A percentile compares a stretch with the other conserved stretches of the same genome.
Evolutionary conservation across 2,797 vertebrate species (phyloP).

Genomic region (Paramormyrops hopkinsi): DNA sequence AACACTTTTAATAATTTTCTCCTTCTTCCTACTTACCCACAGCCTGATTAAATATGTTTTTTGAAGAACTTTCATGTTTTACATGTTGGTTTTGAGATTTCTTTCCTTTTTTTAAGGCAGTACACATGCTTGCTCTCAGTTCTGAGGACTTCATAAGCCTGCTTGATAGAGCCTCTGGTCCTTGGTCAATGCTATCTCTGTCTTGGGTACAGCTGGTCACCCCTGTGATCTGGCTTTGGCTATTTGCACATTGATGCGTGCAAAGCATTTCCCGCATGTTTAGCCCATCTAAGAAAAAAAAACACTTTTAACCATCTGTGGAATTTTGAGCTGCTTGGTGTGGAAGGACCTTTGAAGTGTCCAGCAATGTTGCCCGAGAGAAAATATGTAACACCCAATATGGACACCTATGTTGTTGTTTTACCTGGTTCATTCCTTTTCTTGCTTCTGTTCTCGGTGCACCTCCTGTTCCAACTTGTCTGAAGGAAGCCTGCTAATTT

Average conservation of each 20-base stretch:
- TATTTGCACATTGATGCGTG: neutral
- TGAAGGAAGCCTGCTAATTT: neutral
- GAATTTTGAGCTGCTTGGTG: neutral
- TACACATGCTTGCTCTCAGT: constrained; percentile 14
- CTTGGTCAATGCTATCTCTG: neutral
- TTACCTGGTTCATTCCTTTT: neutral
- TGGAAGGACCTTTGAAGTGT: neutral
- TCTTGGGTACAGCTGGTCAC: constrained; percentile 8
- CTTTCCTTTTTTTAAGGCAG: neutral
- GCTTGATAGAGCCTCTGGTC: neutral
- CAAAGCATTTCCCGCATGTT: neutral
- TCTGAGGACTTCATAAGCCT: neutral
- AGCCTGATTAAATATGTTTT: constrained; percentile 20
- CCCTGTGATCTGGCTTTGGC: neutral
- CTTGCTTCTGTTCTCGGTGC: neutral
- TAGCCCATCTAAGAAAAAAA: neutral
- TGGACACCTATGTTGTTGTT: neutral
- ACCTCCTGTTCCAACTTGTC: neutral
- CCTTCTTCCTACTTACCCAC: constrained; percentile 1
- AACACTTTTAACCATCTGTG: neutral
- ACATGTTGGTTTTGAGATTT: neutral
- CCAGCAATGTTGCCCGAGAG: neutral
- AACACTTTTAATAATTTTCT: constrained; percentile 16
- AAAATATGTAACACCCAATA: neutral
- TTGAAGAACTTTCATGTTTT: constrained; percentile 1